Conservation (phyloP, 2,888 invertebrate species). For the Rhagonycha fulva region DNA sequence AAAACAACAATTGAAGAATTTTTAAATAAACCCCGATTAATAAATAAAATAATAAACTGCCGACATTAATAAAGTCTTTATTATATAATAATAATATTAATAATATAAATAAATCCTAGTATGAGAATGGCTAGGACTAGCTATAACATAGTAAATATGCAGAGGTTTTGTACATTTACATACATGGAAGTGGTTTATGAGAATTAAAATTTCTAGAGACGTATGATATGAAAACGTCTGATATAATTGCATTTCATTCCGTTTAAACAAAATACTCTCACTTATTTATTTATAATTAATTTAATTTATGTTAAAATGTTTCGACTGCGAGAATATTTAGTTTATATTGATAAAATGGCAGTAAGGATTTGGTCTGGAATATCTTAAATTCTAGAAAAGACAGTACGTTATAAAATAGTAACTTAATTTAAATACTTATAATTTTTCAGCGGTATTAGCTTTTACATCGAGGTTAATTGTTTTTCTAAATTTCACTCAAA, state of each 20-base stretch:
- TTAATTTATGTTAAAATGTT: neutral
- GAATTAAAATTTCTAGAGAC: conserved; percentile 23
- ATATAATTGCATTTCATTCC: conserved; percentile 8
- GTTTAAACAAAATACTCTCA: conserved; percentile 1
- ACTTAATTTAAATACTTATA: conserved; percentile 29
- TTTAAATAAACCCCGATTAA: too few relatives aligned
- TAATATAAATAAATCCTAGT: conserved; percentile 53
- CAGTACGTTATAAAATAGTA: conserved; percentile 23
- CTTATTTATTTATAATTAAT: neutral
- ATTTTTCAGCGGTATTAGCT: conserved; percentile 7
- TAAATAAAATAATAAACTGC: neutral
- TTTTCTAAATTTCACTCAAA: conserved; percentile 8
- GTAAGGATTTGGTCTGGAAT: conserved; percentile 31
- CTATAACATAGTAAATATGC: conserved; percentile 52
- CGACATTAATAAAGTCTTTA: conserved; percentile 44
- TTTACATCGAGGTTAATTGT: conserved; percentile 1
- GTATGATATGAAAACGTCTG: conserved; percentile 27
- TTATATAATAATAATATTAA: conserved; percentile 40
- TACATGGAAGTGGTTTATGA: conserved; percentile 49
- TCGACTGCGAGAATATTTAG: neutral
- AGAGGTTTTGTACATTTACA: conserved; percentile 52
- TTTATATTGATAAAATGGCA: conserved; percentile 29
- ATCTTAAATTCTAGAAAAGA: conserved; percentile 24
- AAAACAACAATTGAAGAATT: neutral
- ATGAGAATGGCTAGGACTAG: conserved; percentile 51